A percentile compares a stretch with the other conserved stretches of the same genome.
phyloP scores from a whole-genome alignment of 2,888 invertebrate species.

The Epistrophella euchroma region DNA sequence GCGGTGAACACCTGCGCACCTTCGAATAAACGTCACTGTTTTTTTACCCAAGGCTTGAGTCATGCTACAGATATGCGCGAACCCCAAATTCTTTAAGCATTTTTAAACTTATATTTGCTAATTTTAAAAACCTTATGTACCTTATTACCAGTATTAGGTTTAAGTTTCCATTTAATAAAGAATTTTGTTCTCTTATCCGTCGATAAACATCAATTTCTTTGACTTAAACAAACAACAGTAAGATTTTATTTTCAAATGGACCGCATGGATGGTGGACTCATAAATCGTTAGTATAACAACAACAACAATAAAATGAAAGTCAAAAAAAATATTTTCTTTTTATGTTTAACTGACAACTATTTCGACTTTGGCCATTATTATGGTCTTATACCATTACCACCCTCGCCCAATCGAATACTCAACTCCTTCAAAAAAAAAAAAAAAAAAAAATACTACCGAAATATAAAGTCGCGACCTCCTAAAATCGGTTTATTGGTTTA shows the following conservation, averaged over 20 bases:
- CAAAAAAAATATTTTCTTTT: slow-evolving; percentile 37
- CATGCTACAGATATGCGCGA: no score
- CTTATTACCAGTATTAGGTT: no score
- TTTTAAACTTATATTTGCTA: no score
- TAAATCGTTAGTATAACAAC: background rate
- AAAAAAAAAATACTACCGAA: slow-evolving; percentile 29
- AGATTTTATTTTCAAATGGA: slow-evolving; percentile 13
- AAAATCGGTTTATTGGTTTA: slow-evolving; percentile 52
- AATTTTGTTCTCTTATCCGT: background rate
- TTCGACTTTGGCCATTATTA: slow-evolving; percentile 57
- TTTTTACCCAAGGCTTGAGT: no score
- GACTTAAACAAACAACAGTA: slow-evolving; percentile 48
- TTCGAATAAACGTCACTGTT: no score
- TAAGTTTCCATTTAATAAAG: background rate
- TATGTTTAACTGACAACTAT: slow-evolving; percentile 61
- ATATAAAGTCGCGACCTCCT: slow-evolving; percentile 61
- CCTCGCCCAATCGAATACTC: background rate
- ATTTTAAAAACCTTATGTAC: no score
- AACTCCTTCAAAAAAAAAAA: slow-evolving; percentile 13
- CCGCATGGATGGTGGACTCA: background rate
- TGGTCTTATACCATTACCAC: slow-evolving; percentile 4
- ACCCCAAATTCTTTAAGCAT: no score
- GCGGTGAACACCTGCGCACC: no score
- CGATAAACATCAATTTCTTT: slow-evolving; percentile 44
- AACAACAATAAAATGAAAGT: slow-evolving; percentile 42